Conservation (phyloP, 2,113 vertebrate species). For the Onychostoma macrolepis region DNA sequence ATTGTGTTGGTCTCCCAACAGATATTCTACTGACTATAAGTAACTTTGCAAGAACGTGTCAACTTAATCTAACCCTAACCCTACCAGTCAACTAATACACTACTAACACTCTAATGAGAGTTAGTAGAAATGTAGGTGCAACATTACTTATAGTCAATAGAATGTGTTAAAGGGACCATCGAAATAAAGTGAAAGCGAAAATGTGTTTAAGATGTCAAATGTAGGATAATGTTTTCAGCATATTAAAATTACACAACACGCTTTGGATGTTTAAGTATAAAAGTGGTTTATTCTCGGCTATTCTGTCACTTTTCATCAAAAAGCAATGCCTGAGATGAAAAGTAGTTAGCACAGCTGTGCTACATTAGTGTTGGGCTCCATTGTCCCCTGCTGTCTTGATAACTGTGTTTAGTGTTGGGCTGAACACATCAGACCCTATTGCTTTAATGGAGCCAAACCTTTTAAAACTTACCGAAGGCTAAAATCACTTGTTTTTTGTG, state of each 20-base stretch:
- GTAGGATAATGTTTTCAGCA: neutral
- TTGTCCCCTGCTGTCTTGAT: conserved; percentile 54
- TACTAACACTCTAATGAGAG: too few species aligned
- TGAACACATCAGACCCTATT: conserved; percentile 75
- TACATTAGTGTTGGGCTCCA: conserved; percentile 49
- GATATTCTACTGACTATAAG: too few species aligned
- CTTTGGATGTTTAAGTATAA: neutral
- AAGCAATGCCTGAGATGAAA: conserved; percentile 50
- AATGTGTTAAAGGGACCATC: too few species aligned
- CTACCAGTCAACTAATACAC: too few species aligned
- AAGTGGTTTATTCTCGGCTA: conserved; percentile 13
- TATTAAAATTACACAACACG: neutral
- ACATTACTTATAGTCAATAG: too few species aligned
- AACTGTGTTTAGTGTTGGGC: conserved; percentile 54
- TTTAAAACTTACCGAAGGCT: conserved; percentile 72
- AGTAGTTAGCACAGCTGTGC: conserved; percentile 34
- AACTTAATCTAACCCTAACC: too few species aligned
- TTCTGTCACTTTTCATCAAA: conserved; percentile 33
- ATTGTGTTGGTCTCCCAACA: too few species aligned
- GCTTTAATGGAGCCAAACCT: conserved; percentile 72
- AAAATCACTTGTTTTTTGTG: conserved; percentile 72
- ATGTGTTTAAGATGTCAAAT: neutral
- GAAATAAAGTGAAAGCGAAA: too few species aligned
- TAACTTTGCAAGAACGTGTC: too few species aligned
- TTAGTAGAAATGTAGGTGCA: too few species aligned